Evolutionary conservation across 2,888 invertebrate genomes (phyloP), one percentile per base, ranked within the genome.

Genomic region (Yponomeuta evonymella): DNA sequence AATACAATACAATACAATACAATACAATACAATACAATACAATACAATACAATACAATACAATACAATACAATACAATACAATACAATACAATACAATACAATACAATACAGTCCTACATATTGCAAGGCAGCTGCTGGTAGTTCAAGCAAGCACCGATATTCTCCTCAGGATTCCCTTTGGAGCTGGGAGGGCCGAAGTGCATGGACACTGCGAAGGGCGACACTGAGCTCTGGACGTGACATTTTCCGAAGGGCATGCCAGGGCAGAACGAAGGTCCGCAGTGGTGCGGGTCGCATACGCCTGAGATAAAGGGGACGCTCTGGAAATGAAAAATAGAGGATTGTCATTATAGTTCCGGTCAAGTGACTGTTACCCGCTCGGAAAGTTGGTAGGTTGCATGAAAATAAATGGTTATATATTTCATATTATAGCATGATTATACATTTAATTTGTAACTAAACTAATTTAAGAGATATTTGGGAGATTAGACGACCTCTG

Each of bases 241-340:
- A 77, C 96, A 96, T 69, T 82, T 76, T 80, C 87, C 72, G 73
- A 81, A 80, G 75, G 71, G 70, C 75, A 93, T 80, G 48, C 93
- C 81, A 68, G 94, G 83, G 78, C 97, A 97, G 76, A 97, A 94
- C 0, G 94, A 94, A 75, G 88, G 93, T 3, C 97, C 97, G 83
- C 97, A 97, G 79, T 96, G 96, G 67, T 96, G 94, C 6, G 96
- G 94, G 81, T 96, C 96, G 80, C 97, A 97, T 10, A 95, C 93
- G 0, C 95, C 95, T 0, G 94, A 91, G 0, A 93, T 93, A 74
- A 89, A 84, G 73, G 93, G 92, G 1, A 93, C 92, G 2, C 94
- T 93, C 95, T 95, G 85, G 80, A 88, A 76, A 15, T 58, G 0
- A 1, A 58, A 58, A 12, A 58, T 15, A 15, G 51, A 15, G 51